Percentiles rank a stretch among this genome's conserved stretches.
phyloP scores from a whole-genome alignment of 2,888 invertebrate species.

The Furcula furcula region DNA sequence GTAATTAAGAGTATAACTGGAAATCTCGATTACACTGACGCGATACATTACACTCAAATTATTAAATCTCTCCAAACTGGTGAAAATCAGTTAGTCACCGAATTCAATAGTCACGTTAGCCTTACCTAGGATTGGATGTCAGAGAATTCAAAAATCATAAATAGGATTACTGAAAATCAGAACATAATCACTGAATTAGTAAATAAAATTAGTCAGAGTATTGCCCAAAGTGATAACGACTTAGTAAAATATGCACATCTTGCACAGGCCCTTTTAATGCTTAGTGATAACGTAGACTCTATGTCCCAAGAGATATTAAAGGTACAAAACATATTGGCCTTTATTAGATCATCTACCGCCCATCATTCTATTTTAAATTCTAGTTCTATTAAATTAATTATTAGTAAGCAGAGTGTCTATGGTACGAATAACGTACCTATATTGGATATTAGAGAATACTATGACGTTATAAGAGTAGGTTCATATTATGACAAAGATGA shows the following conservation, averaged over 20 bases:
- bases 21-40: slow-evolving; percentile 24
- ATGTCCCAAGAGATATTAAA: slow-evolving; percentile 8
- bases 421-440: slow-evolving; percentile 12
- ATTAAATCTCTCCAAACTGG: slow-evolving; percentile 2
- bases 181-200: neutral
- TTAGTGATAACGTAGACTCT: slow-evolving; percentile 4
- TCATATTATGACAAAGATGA: slow-evolving; percentile 9
- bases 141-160: neutral
- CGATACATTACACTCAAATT: slow-evolving; percentile 11
- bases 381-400: slow-evolving; percentile 7
- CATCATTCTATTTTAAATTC: slow-evolving; percentile 11
- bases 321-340: slow-evolving; percentile 15
- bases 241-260: too few relatives aligned
- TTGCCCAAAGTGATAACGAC: neutral
- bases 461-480: slow-evolving; percentile 14
- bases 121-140: neutral
- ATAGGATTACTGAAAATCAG: too few relatives aligned
- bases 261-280: slow-evolving; percentile 1
- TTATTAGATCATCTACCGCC: slow-evolving; percentile 8
- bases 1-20: slow-evolving; percentile 24
- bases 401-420: slow-evolving; percentile 17
- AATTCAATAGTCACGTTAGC: too few relatives aligned
- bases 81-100: neutral
- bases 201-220: neutral
- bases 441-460: slow-evolving; percentile 17